Evolutionary conservation across 2,113 vertebrate genomes (phyloP), one percentile per base, ranked within the genome.

Genomic region (Zootoca vivipara): DNA sequence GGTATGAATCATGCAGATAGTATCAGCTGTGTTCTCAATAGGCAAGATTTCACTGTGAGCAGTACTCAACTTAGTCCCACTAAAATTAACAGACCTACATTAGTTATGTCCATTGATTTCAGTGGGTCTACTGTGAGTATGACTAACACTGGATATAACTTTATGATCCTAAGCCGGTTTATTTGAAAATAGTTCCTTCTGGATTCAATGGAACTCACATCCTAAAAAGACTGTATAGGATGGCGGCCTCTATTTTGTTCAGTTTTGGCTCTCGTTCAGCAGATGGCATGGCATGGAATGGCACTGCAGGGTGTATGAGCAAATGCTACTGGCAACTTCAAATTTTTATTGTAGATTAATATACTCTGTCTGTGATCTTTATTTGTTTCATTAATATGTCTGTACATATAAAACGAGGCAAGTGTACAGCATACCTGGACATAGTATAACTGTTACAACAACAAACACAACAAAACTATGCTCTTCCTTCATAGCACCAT

Each of bases 1-100:
- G 84, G 74, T 9, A 52, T 78, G 58, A 85, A 83, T 90, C 90
- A 52, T 64, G 46, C 5, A 74, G 33, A 30, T 85, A 89, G 33
- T 69, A 40, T 65, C 42, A 62, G 15, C 58, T 62, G 58, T 20
- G 18, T 62, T 87, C 88, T 46, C 84, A 40, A 1, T 73, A 74
- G 79, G 80, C 30, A 65, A 26, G 10, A 24, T 30, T 74, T 89
- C 24, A 62, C 58, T 20, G 18, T 20, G 18, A 62, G 18, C 5
- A 1, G 15, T 62, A 20, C 58, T 62, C 58, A 62, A 20, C 13
- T 62, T 62, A 62, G 18, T 18, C 58, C 58, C 58, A 62, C 58
- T 62, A 62, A 62, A 62, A 62, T 62, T 15, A 62, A 62, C 4
- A 16, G 58, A 62, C 18, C 18, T 62, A 62, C 58, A 20, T 20